A percentile compares a stretch with the other conserved stretches of the same genome.
phyloP scores from a whole-genome alignment of 2,888 invertebrate genomes.

The Dasypogon diadema region DNA sequence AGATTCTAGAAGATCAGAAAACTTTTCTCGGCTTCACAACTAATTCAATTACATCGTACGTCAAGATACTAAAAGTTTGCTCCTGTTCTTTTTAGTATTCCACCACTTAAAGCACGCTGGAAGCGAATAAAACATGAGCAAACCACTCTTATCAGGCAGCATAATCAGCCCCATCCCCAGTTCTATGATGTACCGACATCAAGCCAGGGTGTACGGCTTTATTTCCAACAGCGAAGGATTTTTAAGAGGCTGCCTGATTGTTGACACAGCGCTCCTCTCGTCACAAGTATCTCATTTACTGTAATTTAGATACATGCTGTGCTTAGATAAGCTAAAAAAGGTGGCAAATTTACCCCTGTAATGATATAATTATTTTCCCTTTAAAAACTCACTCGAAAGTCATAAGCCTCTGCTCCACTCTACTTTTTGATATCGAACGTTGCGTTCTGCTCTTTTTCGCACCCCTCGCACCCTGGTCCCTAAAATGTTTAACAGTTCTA shows the following conservation, averaged over 20 bases:
- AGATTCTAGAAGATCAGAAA: too few relatives aligned
- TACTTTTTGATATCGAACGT: background rate
- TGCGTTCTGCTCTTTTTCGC: background rate
- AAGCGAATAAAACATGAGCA: background rate
- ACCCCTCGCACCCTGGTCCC: background rate
- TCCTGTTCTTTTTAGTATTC: background rate
- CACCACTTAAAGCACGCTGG: background rate
- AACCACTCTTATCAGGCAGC: background rate
- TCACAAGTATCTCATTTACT: background rate
- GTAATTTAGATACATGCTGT: conserved; percentile 1
- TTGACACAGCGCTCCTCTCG: background rate
- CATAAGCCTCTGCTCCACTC: background rate
- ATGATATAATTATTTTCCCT: background rate
- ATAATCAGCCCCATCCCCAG: background rate
- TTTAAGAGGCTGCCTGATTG: background rate
- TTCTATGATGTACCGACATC: background rate
- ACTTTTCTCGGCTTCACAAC: too few relatives aligned
- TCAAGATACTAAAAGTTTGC: background rate
- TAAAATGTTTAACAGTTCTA: background rate
- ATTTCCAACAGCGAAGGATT: background rate
- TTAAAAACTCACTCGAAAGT: background rate
- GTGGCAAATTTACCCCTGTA: background rate
- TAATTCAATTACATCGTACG: background rate
- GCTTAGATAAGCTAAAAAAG: background rate
- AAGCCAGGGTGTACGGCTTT: background rate